Conservation (phyloP, 2,113 vertebrate genomes). For the Regulus satrapa region DNA sequence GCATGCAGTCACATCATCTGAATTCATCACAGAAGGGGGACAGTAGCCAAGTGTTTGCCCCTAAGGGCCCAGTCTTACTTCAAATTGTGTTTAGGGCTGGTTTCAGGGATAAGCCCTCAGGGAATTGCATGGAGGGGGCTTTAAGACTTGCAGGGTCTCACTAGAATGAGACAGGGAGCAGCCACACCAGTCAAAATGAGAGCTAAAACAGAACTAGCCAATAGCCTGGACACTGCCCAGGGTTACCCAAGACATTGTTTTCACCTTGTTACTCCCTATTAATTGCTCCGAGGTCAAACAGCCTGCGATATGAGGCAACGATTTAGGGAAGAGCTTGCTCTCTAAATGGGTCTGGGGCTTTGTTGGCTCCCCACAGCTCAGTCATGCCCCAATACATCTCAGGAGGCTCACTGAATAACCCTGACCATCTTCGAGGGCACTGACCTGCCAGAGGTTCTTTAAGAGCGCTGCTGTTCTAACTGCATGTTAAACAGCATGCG, state of each 20-base stretch:
- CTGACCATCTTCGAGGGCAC: background rate
- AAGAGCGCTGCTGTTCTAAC: background rate
- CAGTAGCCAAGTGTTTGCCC: background rate
- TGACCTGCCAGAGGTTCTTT: background rate
- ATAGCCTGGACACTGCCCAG: background rate
- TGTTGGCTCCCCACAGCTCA: background rate
- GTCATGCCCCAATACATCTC: background rate
- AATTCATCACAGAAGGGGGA: background rate
- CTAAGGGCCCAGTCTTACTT: background rate
- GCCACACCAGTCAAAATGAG: background rate
- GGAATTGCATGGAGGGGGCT: background rate
- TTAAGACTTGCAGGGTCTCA: background rate
- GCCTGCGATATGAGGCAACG: background rate
- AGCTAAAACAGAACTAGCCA: background rate
- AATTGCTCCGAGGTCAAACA: background rate
- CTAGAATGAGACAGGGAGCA: background rate
- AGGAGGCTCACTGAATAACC: background rate
- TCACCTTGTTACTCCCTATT: background rate
- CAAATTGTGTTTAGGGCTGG: background rate
- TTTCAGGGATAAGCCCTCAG: background rate
- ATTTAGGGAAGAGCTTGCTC: background rate
- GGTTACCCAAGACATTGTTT: background rate
- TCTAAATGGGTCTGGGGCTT: background rate
- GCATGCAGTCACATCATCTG: background rate
- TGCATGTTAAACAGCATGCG: background rate